These are phyloP conservation scores for Argyrosomus japonicus DNA, from an alignment of 2,113 vertebrate genomes.

Conservation along the genomic window DNA sequence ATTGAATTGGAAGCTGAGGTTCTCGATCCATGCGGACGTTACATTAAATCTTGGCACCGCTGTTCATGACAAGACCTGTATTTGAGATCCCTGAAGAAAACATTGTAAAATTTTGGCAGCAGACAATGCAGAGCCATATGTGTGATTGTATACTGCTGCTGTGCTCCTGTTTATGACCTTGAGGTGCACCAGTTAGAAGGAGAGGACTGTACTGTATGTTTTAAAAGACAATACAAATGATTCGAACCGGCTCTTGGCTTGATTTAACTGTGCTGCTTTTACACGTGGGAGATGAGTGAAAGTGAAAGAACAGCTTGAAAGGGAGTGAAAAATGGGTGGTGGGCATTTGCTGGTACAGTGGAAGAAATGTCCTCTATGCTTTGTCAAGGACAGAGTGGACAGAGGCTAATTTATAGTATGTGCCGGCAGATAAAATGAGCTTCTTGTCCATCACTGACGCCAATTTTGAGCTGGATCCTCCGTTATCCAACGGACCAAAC, in stretches of 20 bases:
- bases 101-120: slow-evolving; percentile 18
- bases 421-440: neutral
- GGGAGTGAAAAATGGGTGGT: neutral
- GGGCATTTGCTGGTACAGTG: neutral
- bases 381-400: slow-evolving; percentile 49
- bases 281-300: neutral
- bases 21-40: slow-evolving; percentile 37
- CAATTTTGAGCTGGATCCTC: slow-evolving; percentile 17
- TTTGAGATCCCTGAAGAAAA: slow-evolving; percentile 23
- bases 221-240: slow-evolving; percentile 20
- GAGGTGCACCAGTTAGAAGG: slow-evolving; percentile 17
- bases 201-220: slow-evolving; percentile 7
- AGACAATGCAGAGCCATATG: slow-evolving; percentile 13
- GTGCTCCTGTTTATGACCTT: slow-evolving; percentile 53
- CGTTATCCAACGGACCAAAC: neutral
- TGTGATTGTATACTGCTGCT: slow-evolving; percentile 4
- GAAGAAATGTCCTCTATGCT: slow-evolving; percentile 45
- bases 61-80: neutral
- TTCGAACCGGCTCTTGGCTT: slow-evolving; percentile 10
- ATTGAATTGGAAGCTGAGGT: slow-evolving; percentile 28
- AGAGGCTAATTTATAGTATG: slow-evolving; percentile 15
- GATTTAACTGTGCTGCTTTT: slow-evolving; percentile 10
- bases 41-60: slow-evolving; percentile 23
- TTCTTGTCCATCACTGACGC: neutral
- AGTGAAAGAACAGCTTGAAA: slow-evolving; percentile 21